These are phyloP conservation scores for Coenobita brevimanus DNA, from an alignment of 1,140 invertebrate genomes.

Conservation along the genomic window DNA sequence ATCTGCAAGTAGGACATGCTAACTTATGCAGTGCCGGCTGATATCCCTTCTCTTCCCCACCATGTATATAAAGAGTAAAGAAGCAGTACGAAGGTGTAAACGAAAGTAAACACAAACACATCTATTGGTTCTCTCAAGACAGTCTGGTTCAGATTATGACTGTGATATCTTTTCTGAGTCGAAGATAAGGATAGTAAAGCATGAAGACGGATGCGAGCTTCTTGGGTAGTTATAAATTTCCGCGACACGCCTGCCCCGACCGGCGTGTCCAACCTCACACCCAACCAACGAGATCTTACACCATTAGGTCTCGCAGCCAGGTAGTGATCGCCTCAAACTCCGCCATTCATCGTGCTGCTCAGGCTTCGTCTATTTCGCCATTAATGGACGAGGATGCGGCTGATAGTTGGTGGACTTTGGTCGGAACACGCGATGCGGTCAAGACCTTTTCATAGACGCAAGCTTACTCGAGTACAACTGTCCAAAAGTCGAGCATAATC, in stretches of 20 bases:
- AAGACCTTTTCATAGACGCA: too few relatives aligned
- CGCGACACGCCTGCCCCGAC: neutral
- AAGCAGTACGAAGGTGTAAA: too few relatives aligned
- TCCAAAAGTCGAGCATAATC: constrained; percentile 34
- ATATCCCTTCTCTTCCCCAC: too few relatives aligned
- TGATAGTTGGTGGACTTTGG: neutral
- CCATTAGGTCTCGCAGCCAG: constrained; percentile 35
- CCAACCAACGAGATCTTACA: constrained; percentile 24
- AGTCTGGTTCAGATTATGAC: too few relatives aligned
- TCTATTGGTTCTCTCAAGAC: too few relatives aligned
- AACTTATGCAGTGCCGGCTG: too few relatives aligned
- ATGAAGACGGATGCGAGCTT: constrained; percentile 27
- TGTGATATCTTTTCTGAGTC: too few relatives aligned
- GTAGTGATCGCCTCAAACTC: neutral
- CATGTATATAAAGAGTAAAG: too few relatives aligned
- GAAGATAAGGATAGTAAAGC: too few relatives aligned
- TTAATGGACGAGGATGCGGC: neutral
- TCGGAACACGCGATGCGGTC: neutral
- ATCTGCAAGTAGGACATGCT: too few relatives aligned
- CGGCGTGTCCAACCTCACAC: constrained; percentile 13
- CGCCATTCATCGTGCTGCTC: neutral
- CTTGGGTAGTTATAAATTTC: constrained; percentile 17
- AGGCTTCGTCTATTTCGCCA: neutral
- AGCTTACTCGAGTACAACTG: neutral
- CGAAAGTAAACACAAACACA: too few relatives aligned